Evolutionary conservation across 2,113 vertebrate species (phyloP).

Genomic region (Macaca nemestrina): DNA sequence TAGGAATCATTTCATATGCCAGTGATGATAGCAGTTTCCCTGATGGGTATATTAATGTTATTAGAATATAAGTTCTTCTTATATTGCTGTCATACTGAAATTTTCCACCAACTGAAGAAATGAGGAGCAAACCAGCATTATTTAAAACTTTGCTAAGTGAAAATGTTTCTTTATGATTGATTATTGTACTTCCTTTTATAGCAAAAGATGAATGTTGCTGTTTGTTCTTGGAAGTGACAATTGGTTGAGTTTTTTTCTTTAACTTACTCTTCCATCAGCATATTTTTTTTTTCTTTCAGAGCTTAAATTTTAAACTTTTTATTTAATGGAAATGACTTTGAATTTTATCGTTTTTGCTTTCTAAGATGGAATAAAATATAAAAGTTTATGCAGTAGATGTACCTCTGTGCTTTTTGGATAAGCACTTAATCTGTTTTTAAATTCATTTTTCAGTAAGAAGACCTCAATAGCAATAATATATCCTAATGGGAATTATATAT

Average conservation of each 20-base stretch:
- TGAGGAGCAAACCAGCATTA: slow-evolving; percentile 65
- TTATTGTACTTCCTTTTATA: slow-evolving; percentile 80
- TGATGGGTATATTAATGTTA: slow-evolving; percentile 53
- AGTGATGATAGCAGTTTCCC: slow-evolving; percentile 47
- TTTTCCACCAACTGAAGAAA: slow-evolving; percentile 55
- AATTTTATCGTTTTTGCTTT: slow-evolving; percentile 50
- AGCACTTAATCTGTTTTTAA: slow-evolving; percentile 26
- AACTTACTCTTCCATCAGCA: slow-evolving; percentile 57
- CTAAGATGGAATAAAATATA: slow-evolving; percentile 32
- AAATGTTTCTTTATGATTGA: slow-evolving; percentile 82
- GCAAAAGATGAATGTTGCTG: slow-evolving; percentile 83
- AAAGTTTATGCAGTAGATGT: background rate
- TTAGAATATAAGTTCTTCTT: slow-evolving; percentile 59
- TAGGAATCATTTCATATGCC: slow-evolving; percentile 46
- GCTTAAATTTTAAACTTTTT: slow-evolving; percentile 69
- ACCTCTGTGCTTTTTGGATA: background rate
- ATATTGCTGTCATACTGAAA: slow-evolving; percentile 34
- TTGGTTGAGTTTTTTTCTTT: slow-evolving; percentile 70
- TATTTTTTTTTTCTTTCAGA: slow-evolving; percentile 69
- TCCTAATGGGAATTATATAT: background rate
- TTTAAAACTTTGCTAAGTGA: slow-evolving; percentile 80
- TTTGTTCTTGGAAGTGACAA: slow-evolving; percentile 76
- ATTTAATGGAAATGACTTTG: slow-evolving; percentile 43
- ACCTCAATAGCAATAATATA: background rate
- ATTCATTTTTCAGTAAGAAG: slow-evolving; percentile 12